Base-by-base conservation (phyloP, 1,140 invertebrate species). In the Anoplophora glabripennis region DNA sequence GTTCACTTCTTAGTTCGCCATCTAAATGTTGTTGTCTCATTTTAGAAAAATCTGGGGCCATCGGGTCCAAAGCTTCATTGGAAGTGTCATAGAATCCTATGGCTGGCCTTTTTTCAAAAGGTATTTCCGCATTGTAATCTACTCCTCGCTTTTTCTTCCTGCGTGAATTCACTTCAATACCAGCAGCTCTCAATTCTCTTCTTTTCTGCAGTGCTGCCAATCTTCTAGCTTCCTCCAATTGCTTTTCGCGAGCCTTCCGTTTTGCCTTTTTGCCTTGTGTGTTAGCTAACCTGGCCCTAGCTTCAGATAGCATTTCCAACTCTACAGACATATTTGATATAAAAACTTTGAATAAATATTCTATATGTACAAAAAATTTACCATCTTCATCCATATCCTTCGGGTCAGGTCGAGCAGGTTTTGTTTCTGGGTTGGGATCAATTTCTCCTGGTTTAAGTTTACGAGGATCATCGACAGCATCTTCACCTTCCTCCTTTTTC, bases 321-420 rank as follows among this genome's bases (percentile, higher is more conserved):
- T 99, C n/a, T n/a, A n/a, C n/a, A n/a, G n/a, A n/a, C n/a, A n/a
- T n/a, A n/a, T n/a, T n/a, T n/a, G n/a, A n/a, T n/a, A n/a, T n/a
- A n/a, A n/a, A n/a, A n/a, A n/a, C n/a, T n/a, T n/a, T n/a, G n/a
- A n/a, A n/a, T n/a, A n/a, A n/a, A n/a, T n/a, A n/a, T n/a, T n/a
- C n/a, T n/a, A n/a, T n/a, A n/a, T n/a, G n/a, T n/a, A n/a, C n/a
- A n/a, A n/a, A n/a, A n/a, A n/a, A n/a, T n/a, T n/a, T n/a, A n/a
- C n/a, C 95, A 86, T 99, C 96, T 86, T 99, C 96, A 80, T 99
- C 97, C 97, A 99, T 99, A 74, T 99, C 97, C 70, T 99, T 96
- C n/a, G 97, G 96, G 82, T 99, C 97, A 11, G 98, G 97, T 53
- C 97, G 82, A 0, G 97, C 98, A 21, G 98, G 98, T 77, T 99